Percentiles rank a stretch among this genome's conserved stretches.
Conservation (phyloP, 2,888 invertebrate genomes). For the Caenorhabditis sulstoni region DNA sequence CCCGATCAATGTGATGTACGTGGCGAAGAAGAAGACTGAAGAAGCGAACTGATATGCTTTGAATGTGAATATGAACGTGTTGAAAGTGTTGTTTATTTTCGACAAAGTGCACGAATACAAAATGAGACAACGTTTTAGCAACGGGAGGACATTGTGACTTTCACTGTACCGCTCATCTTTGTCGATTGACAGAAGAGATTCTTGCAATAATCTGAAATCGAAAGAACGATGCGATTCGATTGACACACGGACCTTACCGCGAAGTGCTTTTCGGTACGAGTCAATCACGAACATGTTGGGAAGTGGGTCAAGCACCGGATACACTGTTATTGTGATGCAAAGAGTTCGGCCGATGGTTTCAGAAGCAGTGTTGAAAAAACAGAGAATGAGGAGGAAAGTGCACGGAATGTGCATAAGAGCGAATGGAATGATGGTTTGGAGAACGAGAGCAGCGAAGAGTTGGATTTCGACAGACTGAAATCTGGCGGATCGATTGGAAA, state of each 20-base stretch:
- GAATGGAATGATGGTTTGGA: background rate
- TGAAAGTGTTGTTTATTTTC: too few species aligned
- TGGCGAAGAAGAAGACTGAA: constrained; percentile 14
- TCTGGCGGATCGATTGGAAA: too few species aligned
- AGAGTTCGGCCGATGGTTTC: too few species aligned
- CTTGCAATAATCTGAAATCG: too few species aligned
- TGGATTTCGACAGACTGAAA: too few species aligned
- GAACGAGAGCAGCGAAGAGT: background rate
- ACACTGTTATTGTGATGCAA: constrained; percentile 15
- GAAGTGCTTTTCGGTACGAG: constrained; percentile 21
- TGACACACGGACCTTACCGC: constrained; percentile 3
- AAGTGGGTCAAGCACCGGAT: constrained; percentile 34
- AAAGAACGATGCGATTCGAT: background rate
- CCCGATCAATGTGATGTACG: constrained; percentile 63
- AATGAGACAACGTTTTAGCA: too few species aligned
- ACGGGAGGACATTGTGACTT: too few species aligned
- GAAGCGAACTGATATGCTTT: too few species aligned
- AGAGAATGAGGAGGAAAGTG: background rate
- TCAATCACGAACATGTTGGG: constrained; percentile 48
- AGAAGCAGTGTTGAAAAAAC: background rate
- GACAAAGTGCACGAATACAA: too few species aligned
- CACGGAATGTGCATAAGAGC: constrained; percentile 2
- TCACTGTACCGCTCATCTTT: too few species aligned
- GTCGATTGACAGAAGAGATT: too few species aligned
- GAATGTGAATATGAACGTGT: too few species aligned